A percentile compares a stretch with the other conserved stretches of the same genome.
Conservation (phyloP, 2,113 vertebrate genomes). For the Epinephelus moara region DNA sequence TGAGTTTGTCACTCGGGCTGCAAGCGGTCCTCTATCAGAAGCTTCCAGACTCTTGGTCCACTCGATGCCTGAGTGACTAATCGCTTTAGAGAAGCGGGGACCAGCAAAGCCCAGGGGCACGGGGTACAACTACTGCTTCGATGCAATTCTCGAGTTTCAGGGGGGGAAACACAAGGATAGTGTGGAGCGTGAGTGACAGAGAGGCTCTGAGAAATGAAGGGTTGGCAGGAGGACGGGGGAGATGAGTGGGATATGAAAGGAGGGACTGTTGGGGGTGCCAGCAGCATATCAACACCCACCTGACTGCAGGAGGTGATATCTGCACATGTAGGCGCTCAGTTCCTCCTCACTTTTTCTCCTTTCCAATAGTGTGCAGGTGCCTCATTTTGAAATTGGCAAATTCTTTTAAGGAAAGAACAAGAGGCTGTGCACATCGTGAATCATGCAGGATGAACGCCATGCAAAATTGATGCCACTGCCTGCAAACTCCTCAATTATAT, state of each 20-base stretch:
- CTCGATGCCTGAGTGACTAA: conserved; percentile 73
- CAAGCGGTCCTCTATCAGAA: conserved; percentile 71
- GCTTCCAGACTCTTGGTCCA: conserved; percentile 74
- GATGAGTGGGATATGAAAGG: conserved; percentile 70
- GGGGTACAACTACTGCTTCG: conserved; percentile 8
- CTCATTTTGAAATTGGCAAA: conserved; percentile 35
- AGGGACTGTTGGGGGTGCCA: conserved; percentile 67
- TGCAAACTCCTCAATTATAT: conserved; percentile 77
- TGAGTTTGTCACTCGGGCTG: conserved; percentile 69
- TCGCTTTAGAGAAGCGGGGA: conserved; percentile 68
- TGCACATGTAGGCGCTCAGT: conserved; percentile 49
- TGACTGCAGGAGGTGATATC: conserved; percentile 70
- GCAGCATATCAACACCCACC: conserved; percentile 72
- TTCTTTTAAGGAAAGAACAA: conserved; percentile 43
- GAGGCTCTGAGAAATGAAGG: conserved; percentile 60
- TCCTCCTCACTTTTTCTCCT: conserved; percentile 38
- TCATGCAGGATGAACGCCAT: conserved; percentile 73
- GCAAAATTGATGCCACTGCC: conserved; percentile 74
- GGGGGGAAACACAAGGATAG: conserved; percentile 35
- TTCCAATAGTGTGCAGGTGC: conserved; percentile 38
- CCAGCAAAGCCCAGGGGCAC: conserved; percentile 58
- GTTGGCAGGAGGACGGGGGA: conserved; percentile 53
- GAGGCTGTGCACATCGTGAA: conserved; percentile 55
- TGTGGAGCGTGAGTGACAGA: conserved; percentile 58
- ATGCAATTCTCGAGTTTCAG: conserved; percentile 28